These are phyloP conservation scores for Tympanoctomys barrerae DNA, from an alignment of 2,797 vertebrate genomes.

Conservation along the genomic window DNA sequence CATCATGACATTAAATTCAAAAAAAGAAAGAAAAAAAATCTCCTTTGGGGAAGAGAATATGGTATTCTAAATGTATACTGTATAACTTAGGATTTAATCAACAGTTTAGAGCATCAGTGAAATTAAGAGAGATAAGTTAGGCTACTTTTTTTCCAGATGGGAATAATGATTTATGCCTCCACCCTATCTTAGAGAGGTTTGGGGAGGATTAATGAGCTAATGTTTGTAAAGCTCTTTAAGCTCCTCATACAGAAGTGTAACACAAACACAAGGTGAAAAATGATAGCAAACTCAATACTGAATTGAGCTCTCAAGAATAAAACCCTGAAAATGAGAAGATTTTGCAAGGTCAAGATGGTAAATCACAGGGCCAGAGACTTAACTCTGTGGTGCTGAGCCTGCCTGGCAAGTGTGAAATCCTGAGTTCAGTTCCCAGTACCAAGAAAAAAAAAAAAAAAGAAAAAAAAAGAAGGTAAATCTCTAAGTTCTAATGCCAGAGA, in stretches of 20 bases:
- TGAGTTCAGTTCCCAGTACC: too few species aligned
- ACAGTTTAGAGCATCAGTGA: conserved; percentile 68
- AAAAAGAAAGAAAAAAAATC: conserved; percentile 63
- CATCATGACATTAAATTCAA: conserved; percentile 40
- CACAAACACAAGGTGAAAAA: conserved; percentile 75
- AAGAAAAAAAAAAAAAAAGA: too few species aligned
- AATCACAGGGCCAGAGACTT: neutral
- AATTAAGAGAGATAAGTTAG: conserved; percentile 72
- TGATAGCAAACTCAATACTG: conserved; percentile 27
- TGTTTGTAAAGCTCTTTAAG: conserved; percentile 79
- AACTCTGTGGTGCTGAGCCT: too few species aligned
- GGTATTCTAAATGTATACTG: conserved; percentile 65
- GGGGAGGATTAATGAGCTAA: conserved; percentile 79
- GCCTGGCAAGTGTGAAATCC: too few species aligned
- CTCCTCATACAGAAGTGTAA: conserved; percentile 63
- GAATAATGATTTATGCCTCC: conserved; percentile 78
- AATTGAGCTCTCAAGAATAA: conserved; percentile 14
- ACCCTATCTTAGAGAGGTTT: conserved; percentile 72
- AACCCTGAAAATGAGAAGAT: conserved; percentile 60
- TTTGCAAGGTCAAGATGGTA: conserved; percentile 3
- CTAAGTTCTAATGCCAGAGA: neutral
- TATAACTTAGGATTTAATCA: conserved; percentile 75
- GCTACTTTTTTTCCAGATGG: conserved; percentile 65
- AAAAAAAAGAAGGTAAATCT: neutral
- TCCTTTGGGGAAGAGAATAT: conserved; percentile 46